Evolutionary conservation across 2,113 vertebrate genomes (phyloP), one percentile per base, ranked within the genome.

Genomic region (Gnathochromis pfefferi): DNA sequence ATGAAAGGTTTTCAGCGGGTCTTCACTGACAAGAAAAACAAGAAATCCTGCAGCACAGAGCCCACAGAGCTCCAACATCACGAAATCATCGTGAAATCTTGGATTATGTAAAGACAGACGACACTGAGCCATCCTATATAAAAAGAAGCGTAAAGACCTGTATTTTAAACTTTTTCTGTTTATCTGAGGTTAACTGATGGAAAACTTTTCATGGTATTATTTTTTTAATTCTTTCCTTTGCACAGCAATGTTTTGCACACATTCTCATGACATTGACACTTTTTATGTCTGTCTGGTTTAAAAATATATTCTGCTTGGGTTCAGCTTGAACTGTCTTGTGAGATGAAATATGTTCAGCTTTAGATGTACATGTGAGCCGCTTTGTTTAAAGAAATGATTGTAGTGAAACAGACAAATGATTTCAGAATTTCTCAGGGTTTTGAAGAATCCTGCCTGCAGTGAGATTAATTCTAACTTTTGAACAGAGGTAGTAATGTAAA

Each of bases 391-490:
- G 65, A 75, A 31, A 49, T 78, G 55, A 47, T 9, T 84, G 42
- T 21, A 7, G 33, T 26, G 16, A 81, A 83, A 58, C 28, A 33
- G 26, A 78, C 45, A 51, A n/a, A 83, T 70, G 7, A 65, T 31
- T 65, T 79, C 21, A 78, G 14, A 2, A 45, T 80, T 65, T 81
- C 38, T 88, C 45, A 83, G 82, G 58, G 78, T 89, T 49, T 28
- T 26, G 31, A 81, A 28, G 54, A 47, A 57, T 84, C 10, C 47
- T 33, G 26, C 17, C 33, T 63, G 33, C n/a, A 40, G 53, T n/a
- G 26, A 78, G 45, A 51, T 78, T 78, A 33, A 28, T n/a, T 78
- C 4, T 78, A 28, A 38, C 3, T 38, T 45, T 11, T 55, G 13
- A 81, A 21, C 38, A 40, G n/a, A 70, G 11, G 8, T 79, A 60